Evolutionary conservation across 2,797 vertebrate genomes (phyloP).

Genomic region (Coregonus sp.): DNA sequence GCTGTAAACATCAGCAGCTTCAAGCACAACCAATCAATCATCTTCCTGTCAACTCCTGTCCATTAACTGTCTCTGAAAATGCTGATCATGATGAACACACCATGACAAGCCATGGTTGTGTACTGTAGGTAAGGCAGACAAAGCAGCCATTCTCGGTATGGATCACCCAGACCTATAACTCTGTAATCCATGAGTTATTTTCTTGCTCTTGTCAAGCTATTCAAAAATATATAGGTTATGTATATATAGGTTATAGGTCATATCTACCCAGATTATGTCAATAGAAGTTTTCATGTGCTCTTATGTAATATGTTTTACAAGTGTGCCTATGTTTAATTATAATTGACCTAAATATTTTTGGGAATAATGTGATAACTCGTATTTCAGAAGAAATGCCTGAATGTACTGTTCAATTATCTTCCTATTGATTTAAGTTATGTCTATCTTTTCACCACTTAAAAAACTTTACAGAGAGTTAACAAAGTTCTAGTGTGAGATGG

Average conservation of each 20-base stretch:
- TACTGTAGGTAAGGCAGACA: constrained; percentile 18
- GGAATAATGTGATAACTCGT: not conserved
- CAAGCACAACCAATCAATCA: constrained; percentile 44
- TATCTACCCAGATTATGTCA: too few relatives aligned
- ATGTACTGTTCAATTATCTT: too few relatives aligned
- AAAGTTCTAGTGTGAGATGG: not conserved
- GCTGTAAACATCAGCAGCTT: constrained; percentile 48
- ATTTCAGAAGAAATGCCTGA: too few relatives aligned
- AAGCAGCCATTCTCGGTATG: not conserved
- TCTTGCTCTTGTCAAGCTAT: too few relatives aligned
- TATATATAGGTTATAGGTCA: too few relatives aligned
- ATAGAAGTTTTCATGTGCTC: not conserved
- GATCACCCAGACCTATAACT: not conserved
- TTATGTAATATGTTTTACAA: not conserved
- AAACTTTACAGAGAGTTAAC: not conserved
- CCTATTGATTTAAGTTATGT: not conserved
- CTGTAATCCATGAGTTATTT: not conserved
- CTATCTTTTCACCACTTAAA: not conserved
- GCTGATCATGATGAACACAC: constrained; percentile 47
- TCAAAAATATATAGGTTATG: not conserved
- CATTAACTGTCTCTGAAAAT: constrained; percentile 37
- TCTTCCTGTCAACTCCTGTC: constrained; percentile 37
- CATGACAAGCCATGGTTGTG: constrained; percentile 20
- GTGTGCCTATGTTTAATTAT: not conserved
- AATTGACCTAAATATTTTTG: not conserved